Evolutionary conservation across 1,140 invertebrate species (phyloP), one percentile per base, ranked within the genome.

Genomic region (Temnothorax curvispinosus): DNA sequence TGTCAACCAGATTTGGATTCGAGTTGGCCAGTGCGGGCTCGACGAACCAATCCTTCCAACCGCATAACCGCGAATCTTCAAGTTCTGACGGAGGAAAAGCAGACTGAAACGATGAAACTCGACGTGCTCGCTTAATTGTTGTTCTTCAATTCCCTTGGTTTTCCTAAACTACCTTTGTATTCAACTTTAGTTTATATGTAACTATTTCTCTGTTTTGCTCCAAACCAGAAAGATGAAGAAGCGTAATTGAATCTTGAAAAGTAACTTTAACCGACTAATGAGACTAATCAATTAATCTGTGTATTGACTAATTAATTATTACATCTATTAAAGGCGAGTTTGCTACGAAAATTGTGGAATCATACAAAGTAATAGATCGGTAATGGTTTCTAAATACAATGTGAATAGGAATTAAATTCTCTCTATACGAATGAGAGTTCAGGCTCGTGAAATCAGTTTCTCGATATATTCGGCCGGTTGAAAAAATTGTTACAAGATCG

Each of bases 1-100:
- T 60, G 54, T 75, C 69, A 84, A 75, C 69, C 41, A 58, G 80
- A 60, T 84, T 74, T 74, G 69, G 69, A 75, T 74, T 74, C 80
- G n/a, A 74, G 69, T 84, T 54, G 80, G 80, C 32, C 54, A 27
- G 56, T 74, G 74, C 15, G 74, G 50, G 60, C 27, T 78, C 47
- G 58, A 38, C 35, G 74, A 78, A 65, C 60, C 76, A 21, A 67
- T 67, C 78, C 62, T 54, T 85, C 41, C 54, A 44, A 64, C 75
- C 82, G 35, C 82, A 44, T 6, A 27, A 85, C 44, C 71, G 35
- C 74, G 74, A 74, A 60, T 75, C 13, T 54, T 84, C 54, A 56
- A 58, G 52, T 21, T 58, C 15, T 18, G 18, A 47, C 27, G 38
- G 32, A 82, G 27, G 65, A 85, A 41, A 32, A 52, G 21, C 58